Percentiles rank a stretch among this genome's conserved stretches.
These are phyloP conservation scores for Dione juno DNA, from an alignment of 2,888 invertebrate genomes.

Conservation along the genomic window DNA sequence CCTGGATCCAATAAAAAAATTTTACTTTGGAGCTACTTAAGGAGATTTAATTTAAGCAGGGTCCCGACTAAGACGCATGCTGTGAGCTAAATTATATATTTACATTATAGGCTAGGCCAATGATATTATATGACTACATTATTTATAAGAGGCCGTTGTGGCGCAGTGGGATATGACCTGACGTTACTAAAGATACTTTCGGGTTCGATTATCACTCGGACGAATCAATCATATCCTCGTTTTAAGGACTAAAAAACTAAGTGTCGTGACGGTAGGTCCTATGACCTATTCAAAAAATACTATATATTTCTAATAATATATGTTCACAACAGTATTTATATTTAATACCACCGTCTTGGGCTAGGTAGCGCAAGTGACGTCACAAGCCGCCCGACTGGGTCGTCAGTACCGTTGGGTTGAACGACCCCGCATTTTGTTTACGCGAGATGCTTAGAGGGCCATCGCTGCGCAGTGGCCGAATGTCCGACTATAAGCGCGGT, in stretches of 20 bases:
- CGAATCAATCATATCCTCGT: no score
- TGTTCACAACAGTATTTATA: background rate
- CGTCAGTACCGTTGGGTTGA: constrained; percentile 79
- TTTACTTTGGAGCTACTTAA: no score
- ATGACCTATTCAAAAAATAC: background rate
- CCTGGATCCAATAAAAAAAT: no score
- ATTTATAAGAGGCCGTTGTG: no score
- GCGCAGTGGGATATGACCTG: no score
- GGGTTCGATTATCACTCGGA: no score
- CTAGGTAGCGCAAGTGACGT: constrained; percentile 69
- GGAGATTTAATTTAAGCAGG: no score
- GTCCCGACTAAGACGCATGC: no score
- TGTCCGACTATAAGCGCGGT: background rate
- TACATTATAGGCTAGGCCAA: no score
- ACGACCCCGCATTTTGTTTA: constrained; percentile 72
- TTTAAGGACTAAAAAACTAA: background rate
- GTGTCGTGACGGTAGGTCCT: background rate
- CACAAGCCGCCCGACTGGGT: constrained; percentile 65
- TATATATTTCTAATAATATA: background rate
- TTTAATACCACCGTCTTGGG: constrained; percentile 56
- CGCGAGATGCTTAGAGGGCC: constrained; percentile 53
- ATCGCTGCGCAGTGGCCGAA: background rate
- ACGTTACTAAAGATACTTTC: no score
- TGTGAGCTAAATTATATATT: no score
- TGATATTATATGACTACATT: no score